Conservation (phyloP, 1,140 invertebrate genomes). For the Popillia japonica region DNA sequence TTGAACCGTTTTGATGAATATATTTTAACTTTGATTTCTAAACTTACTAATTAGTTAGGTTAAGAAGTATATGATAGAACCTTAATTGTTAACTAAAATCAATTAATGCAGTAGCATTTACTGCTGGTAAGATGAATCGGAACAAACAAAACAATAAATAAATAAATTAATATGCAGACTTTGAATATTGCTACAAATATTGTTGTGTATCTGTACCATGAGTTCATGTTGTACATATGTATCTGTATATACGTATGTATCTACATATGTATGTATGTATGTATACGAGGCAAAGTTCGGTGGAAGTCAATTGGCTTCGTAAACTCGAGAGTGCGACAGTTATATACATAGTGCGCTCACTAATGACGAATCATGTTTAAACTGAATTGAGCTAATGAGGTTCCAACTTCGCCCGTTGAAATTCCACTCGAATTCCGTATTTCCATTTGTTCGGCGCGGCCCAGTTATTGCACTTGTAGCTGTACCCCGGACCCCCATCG, state of each 20-base stretch:
- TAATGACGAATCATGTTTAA: slow-evolving; percentile 57
- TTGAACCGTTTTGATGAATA: no score
- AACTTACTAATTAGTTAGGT: no score
- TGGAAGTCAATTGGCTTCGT: slow-evolving; percentile 56
- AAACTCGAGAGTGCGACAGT: slow-evolving; percentile 48
- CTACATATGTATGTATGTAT: not conserved
- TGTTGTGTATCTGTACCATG: not conserved
- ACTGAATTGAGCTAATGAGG: slow-evolving; percentile 57
- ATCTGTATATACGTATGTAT: not conserved
- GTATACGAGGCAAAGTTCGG: not conserved
- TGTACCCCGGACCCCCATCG: no score
- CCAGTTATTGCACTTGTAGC: not conserved
- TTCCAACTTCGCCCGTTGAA: slow-evolving; percentile 48
- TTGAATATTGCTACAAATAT: no score
- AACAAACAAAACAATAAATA: no score
- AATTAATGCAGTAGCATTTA: no score
- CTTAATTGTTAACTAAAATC: no score
- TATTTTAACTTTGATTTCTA: no score
- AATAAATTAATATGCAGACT: no score
- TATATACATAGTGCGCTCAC: slow-evolving; percentile 49
- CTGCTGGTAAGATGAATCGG: no score
- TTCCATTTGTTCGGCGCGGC: slow-evolving; percentile 13
- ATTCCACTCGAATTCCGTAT: slow-evolving; percentile 40
- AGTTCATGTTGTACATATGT: not conserved
- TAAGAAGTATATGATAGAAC: no score